Evolutionary conservation across 2,113 vertebrate species (phyloP).

Genomic region (Xenopus laevis): DNA sequence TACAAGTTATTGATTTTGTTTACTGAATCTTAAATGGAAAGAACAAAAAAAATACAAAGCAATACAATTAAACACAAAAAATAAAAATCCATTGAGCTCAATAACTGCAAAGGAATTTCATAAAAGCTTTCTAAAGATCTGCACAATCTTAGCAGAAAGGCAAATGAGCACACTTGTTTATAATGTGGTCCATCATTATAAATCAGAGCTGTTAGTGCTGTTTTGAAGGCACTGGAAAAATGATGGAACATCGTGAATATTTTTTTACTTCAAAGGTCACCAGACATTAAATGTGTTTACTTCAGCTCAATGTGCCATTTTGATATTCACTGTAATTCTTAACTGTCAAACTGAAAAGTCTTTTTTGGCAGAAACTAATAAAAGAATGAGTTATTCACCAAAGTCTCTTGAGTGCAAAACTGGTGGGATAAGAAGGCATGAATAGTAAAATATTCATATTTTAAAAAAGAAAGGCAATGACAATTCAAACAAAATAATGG

Average conservation of each 20-base stretch:
- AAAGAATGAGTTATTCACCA: not conserved
- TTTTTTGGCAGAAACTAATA: not conserved
- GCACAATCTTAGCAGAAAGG: not conserved
- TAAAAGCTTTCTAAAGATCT: not conserved
- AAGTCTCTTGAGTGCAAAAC: not conserved
- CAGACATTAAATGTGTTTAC: constrained; percentile 18
- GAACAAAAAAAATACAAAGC: constrained; percentile 13
- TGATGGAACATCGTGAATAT: not conserved
- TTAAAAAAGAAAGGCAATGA: no score
- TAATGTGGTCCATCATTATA: not conserved
- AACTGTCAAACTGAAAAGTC: not conserved
- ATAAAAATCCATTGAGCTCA: no score
- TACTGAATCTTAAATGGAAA: no score
- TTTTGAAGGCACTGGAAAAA: constrained; percentile 4
- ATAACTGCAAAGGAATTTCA: no score
- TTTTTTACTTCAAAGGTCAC: constrained; percentile 21
- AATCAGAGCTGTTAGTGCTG: not conserved
- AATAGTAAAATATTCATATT: not conserved
- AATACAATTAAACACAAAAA: constrained; percentile 25
- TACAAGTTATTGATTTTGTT: no score
- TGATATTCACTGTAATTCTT: constrained; percentile 17
- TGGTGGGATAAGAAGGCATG: not conserved
- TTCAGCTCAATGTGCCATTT: not conserved
- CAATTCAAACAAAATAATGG: no score
- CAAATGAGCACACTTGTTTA: not conserved